Evolutionary conservation across 2,113 vertebrate species (phyloP).

Genomic region (Syrmaticus mikado): DNA sequence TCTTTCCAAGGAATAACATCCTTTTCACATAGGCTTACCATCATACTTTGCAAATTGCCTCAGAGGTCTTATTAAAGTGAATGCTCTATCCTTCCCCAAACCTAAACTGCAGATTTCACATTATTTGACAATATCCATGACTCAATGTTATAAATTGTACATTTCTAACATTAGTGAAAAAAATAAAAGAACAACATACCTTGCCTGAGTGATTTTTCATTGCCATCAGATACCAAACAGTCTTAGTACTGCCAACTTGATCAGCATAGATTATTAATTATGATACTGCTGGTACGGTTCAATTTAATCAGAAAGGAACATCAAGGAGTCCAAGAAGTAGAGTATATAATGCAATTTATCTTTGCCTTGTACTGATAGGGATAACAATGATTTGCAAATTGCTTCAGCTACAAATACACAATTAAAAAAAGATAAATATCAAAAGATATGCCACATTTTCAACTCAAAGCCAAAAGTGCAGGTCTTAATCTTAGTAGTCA

Average conservation of each 20-base stretch:
- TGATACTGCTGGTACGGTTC: conserved; percentile 69
- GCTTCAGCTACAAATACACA: conserved; percentile 79
- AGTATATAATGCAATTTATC: conserved; percentile 76
- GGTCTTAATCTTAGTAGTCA: conserved; percentile 78
- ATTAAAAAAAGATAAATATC: conserved; percentile 84
- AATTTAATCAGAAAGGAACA: conserved; percentile 78
- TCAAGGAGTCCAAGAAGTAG: conserved; percentile 74
- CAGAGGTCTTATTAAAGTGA: background rate
- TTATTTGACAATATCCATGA: background rate
- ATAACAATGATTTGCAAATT: conserved; percentile 81
- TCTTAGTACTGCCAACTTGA: conserved; percentile 40
- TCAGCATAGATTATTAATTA: conserved; percentile 81
- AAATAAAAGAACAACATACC: conserved; percentile 28
- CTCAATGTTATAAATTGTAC: conserved; percentile 13
- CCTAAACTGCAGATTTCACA: background rate
- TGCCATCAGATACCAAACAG: conserved; percentile 35
- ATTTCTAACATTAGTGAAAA: conserved; percentile 17
- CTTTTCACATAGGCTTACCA: background rate
- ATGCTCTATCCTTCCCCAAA: background rate
- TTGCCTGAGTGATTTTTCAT: conserved; percentile 66
- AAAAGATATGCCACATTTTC: conserved; percentile 75
- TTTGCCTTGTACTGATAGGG: conserved; percentile 77
- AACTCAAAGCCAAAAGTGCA: conserved; percentile 79
- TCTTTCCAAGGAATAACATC: conserved; percentile 12
- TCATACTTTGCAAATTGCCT: background rate